Percentiles rank a stretch among this genome's conserved stretches.
These are phyloP conservation scores for Cyclophora albipunctata DNA, from an alignment of 2,888 invertebrate species.

Conservation along the genomic window DNA sequence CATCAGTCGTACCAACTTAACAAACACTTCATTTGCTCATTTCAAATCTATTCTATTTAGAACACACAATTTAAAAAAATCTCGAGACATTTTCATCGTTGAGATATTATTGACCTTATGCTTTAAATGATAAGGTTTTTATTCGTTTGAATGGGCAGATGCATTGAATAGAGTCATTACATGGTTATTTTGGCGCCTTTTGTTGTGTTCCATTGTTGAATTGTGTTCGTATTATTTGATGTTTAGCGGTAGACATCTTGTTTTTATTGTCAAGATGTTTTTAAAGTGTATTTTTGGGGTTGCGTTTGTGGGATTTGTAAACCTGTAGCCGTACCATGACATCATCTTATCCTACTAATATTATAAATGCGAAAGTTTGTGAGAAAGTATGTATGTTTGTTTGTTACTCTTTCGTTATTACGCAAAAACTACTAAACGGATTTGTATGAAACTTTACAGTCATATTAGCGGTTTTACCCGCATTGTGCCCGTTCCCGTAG, in stretches of 20 bases:
- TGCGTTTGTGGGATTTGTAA: neutral
- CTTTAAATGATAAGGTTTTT: neutral
- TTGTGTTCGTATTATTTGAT: constrained; percentile 45
- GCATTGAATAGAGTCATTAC: constrained; percentile 62
- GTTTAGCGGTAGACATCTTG: constrained; percentile 66
- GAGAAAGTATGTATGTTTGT: too few relatives aligned
- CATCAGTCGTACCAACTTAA: too few relatives aligned
- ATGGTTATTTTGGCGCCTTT: constrained; percentile 63
- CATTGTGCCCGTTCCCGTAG: too few relatives aligned
- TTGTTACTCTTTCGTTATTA: too few relatives aligned
- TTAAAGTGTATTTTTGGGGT: constrained; percentile 1
- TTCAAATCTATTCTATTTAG: constrained; percentile 20
- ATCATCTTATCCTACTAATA: too few relatives aligned
- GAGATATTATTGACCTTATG: too few relatives aligned
- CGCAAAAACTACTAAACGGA: too few relatives aligned
- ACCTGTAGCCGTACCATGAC: too few relatives aligned
- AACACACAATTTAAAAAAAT: constrained; percentile 9
- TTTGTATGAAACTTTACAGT: too few relatives aligned
- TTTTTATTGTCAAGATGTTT: constrained; percentile 27
- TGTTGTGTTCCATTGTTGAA: constrained; percentile 43
- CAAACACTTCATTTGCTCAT: constrained; percentile 18
- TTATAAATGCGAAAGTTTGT: too few relatives aligned
- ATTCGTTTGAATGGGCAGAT: constrained; percentile 18
- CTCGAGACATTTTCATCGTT: too few relatives aligned
- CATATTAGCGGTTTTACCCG: too few relatives aligned